These are phyloP conservation scores for Neotoma lepida DNA, from an alignment of 2,113 vertebrate species.

Conservation along the genomic window DNA sequence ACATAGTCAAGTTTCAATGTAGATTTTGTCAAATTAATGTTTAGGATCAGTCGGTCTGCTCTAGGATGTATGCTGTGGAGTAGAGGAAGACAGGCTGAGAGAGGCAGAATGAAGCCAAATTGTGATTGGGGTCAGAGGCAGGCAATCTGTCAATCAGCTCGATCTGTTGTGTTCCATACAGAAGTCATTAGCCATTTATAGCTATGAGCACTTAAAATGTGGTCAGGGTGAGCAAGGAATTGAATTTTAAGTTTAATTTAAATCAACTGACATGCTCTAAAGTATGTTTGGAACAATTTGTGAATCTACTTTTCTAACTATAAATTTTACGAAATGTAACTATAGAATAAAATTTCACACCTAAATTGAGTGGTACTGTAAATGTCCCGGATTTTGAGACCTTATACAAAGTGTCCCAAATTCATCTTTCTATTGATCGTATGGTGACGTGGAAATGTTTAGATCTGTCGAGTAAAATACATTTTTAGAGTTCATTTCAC, in stretches of 20 bases:
- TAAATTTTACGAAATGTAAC: constrained; percentile 28
- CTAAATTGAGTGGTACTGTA: not conserved
- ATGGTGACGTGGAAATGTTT: constrained; percentile 6
- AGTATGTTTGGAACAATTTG: not conserved
- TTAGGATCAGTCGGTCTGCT: not conserved
- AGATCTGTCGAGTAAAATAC: not conserved
- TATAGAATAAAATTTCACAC: not conserved
- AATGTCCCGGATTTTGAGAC: not conserved
- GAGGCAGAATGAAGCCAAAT: not conserved
- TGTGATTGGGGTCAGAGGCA: not conserved
- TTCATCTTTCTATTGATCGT: not conserved
- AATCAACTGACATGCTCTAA: constrained; percentile 23
- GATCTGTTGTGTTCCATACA: not conserved
- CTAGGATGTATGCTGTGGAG: not conserved
- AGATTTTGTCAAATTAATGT: not conserved
- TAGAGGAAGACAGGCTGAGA: not conserved
- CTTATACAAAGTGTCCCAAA: not conserved
- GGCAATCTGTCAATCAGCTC: not conserved
- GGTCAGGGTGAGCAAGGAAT: not conserved
- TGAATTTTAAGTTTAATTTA: constrained; percentile 55
- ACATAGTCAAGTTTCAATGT: not conserved
- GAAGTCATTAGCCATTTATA: not conserved
- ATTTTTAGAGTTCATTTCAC: constrained; percentile 12
- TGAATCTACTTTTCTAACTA: constrained; percentile 25
- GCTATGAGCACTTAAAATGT: not conserved